Percentiles rank a stretch among this genome's conserved stretches.
phyloP scores from a whole-genome alignment of 2,888 invertebrate species.

The Himalopsyche anomala region DNA sequence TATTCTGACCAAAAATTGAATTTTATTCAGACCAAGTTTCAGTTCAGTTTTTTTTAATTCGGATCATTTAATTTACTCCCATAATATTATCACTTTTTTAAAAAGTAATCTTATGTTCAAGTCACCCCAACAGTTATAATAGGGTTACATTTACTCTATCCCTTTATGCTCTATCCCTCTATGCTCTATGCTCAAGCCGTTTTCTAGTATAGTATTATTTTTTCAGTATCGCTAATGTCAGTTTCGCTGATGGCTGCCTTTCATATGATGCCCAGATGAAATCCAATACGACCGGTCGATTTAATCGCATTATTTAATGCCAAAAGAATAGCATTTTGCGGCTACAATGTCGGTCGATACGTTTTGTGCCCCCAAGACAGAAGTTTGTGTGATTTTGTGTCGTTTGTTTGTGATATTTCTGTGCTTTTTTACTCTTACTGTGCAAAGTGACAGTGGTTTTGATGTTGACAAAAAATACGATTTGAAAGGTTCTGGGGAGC shows the following conservation, averaged over 20 bases:
- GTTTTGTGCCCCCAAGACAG: not conserved
- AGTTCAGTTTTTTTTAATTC: no score
- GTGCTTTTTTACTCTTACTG: not conserved
- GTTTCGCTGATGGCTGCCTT: not conserved
- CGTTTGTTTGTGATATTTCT: conserved; percentile 12
- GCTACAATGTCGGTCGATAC: not conserved
- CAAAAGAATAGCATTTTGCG: not conserved
- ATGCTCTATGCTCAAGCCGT: conserved; percentile 4
- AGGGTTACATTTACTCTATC: not conserved
- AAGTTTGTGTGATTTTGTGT: not conserved
- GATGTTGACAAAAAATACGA: not conserved
- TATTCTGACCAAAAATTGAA: no score
- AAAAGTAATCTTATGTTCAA: no score
- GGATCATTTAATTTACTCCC: no score
- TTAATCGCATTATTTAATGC: not conserved
- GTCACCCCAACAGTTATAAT: not conserved
- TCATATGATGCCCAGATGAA: not conserved
- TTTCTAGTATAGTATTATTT: not conserved
- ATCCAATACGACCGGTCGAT: not conserved
- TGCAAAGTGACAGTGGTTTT: not conserved
- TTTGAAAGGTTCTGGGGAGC: not conserved
- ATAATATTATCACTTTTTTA: no score
- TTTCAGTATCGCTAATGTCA: conserved; percentile 10
- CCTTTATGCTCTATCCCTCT: conserved; percentile 18
- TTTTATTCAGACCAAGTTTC: no score